Evolutionary conservation across 2,797 vertebrate genomes (phyloP).

Genomic region (Pseudocheirus occidentalis): DNA sequence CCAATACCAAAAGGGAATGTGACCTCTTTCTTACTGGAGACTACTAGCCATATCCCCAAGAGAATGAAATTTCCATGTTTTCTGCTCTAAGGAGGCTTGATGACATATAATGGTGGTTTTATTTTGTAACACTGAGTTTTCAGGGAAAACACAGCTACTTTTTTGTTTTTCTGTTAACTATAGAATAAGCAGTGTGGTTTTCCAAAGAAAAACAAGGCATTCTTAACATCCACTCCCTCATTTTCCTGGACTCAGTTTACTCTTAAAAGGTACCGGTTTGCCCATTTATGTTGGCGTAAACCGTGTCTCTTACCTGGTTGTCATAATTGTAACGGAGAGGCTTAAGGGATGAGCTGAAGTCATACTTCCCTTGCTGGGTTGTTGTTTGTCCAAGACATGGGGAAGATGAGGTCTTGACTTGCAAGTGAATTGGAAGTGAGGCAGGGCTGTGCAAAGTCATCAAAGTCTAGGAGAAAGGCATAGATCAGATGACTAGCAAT

Average conservation of each 20-base stretch:
- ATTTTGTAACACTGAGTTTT: neutral
- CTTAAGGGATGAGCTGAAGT: neutral
- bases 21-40: neutral
- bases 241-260: neutral
- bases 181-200: neutral
- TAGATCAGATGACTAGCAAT: neutral
- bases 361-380: neutral
- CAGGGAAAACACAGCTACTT: neutral
- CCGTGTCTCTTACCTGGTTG: neutral
- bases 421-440: neutral
- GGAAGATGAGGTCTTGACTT: neutral
- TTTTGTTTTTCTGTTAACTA: neutral
- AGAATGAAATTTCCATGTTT: neutral
- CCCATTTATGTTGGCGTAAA: neutral
- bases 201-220: neutral
- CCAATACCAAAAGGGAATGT: neutral
- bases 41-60: neutral
- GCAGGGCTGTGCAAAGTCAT: neutral
- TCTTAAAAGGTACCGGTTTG: neutral
- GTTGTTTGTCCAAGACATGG: neutral
- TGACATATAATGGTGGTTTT: neutral
- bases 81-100: neutral
- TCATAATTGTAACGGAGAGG: neutral
- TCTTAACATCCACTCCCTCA: neutral
- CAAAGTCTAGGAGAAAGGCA: too few species aligned